These are phyloP conservation scores for Selene dorsalis DNA, from an alignment of 2,797 vertebrate genomes.

Conservation along the genomic window DNA sequence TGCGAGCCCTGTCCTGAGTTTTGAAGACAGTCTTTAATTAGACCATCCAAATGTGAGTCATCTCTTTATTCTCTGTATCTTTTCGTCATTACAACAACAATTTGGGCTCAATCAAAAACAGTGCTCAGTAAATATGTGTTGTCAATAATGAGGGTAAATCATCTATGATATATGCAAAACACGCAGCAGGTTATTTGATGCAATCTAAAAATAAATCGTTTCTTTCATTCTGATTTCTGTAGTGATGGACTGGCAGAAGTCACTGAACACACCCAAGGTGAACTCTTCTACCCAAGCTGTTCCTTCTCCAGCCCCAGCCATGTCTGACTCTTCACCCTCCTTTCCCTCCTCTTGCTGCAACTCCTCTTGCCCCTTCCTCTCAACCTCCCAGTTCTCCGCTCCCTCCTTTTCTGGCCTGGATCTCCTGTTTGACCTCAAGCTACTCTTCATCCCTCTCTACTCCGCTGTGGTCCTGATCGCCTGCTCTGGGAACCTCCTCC, in stretches of 20 bases:
- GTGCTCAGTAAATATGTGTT: not conserved
- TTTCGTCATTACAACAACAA: not conserved
- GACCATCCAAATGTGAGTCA: slow-evolving; percentile 19
- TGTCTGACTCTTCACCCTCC: slow-evolving; percentile 25
- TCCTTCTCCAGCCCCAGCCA: slow-evolving; percentile 29
- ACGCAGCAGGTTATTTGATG: not conserved
- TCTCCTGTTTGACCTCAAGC: slow-evolving; percentile 86
- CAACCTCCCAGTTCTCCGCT: slow-evolving; percentile 26
- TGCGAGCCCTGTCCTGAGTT: not conserved
- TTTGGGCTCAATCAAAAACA: not conserved
- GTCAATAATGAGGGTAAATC: not conserved
- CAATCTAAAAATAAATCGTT: not conserved
- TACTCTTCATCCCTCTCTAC: slow-evolving; percentile 89
- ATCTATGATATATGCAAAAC: not conserved
- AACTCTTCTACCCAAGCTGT: slow-evolving; percentile 54
- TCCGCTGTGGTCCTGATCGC: slow-evolving; percentile 85
- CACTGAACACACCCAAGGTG: slow-evolving; percentile 76
- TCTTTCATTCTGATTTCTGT: slow-evolving; percentile 8
- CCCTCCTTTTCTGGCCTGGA: slow-evolving; percentile 86
- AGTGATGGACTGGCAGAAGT: slow-evolving; percentile 66
- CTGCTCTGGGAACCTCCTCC: slow-evolving; percentile 87
- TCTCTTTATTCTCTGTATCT: not conserved
- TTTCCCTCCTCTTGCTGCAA: slow-evolving; percentile 57
- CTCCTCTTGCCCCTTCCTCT: slow-evolving; percentile 53
- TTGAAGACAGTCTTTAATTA: slow-evolving; percentile 36